A percentile compares a stretch with the other conserved stretches of the same genome.
Evolutionary conservation across 2,113 vertebrate genomes (phyloP).

Genomic region (Gadus macrocephalus): DNA sequence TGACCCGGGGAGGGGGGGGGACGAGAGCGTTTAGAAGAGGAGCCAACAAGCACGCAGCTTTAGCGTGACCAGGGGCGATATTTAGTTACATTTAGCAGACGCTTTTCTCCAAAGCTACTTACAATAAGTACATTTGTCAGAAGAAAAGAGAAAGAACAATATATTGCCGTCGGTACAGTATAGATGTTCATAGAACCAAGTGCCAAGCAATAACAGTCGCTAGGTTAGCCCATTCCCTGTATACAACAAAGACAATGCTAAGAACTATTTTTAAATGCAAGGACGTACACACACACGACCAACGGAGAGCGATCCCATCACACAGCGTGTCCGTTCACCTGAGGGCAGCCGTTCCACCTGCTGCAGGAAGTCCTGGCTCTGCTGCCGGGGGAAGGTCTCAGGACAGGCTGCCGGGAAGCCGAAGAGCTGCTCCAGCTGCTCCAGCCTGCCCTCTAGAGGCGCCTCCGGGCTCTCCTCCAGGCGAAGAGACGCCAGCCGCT

Average conservation of each 20-base stretch:
- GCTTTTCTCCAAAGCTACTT: too few relatives aligned
- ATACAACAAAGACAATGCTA: too few relatives aligned
- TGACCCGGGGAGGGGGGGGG: slow-evolving; percentile 34
- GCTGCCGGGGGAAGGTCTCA: slow-evolving; percentile 52
- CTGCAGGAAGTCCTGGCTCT: slow-evolving; percentile 65
- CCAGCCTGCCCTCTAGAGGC: slow-evolving; percentile 51
- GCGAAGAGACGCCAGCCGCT: slow-evolving; percentile 70
- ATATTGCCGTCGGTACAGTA: too few relatives aligned
- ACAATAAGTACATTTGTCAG: too few relatives aligned
- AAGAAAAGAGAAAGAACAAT: too few relatives aligned
- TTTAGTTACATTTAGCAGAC: too few relatives aligned
- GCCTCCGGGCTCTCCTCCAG: slow-evolving; percentile 55
- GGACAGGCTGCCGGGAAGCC: slow-evolving; percentile 65
- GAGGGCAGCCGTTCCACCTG: slow-evolving; percentile 74
- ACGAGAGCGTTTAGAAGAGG: background rate
- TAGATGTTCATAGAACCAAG: too few relatives aligned
- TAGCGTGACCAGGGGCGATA: background rate
- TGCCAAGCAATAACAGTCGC: too few relatives aligned
- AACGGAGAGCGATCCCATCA: too few relatives aligned
- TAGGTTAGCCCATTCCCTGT: too few relatives aligned
- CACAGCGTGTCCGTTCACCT: slow-evolving; percentile 58
- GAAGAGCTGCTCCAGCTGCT: slow-evolving; percentile 73
- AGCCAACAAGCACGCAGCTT: background rate
- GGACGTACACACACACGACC: too few relatives aligned
- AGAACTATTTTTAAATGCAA: too few relatives aligned